A percentile compares a stretch with the other conserved stretches of the same genome.
phyloP scores from a whole-genome alignment of 2,113 vertebrate genomes.

The Morone saxatilis region DNA sequence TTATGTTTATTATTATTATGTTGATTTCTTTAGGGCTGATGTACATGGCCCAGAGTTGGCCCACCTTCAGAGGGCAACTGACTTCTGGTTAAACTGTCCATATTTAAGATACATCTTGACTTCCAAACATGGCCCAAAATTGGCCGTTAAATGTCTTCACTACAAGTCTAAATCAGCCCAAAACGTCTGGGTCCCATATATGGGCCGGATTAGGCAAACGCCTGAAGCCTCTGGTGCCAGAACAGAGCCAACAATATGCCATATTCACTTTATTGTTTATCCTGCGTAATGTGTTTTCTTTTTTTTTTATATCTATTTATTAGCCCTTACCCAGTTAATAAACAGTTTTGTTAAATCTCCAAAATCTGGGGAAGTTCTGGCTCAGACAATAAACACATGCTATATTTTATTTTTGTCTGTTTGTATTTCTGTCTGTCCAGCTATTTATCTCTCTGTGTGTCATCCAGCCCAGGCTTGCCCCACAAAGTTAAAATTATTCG shows the following conservation, averaged over 20 bases:
- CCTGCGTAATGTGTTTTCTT: not conserved
- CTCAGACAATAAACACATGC: not conserved
- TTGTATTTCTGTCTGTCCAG: not conserved
- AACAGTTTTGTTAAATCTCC: not conserved
- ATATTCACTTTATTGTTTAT: not conserved
- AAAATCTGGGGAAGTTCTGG: not conserved
- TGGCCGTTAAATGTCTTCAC: not conserved
- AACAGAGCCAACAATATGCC: not conserved
- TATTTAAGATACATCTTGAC: too few species aligned
- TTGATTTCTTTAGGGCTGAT: not conserved
- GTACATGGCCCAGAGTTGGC: not conserved
- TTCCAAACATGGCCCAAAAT: not conserved
- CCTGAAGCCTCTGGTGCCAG: not conserved
- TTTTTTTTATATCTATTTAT: not conserved
- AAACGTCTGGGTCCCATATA: not conserved
- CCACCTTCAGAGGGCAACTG: not conserved
- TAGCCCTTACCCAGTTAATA: too few species aligned
- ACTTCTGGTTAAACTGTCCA: not conserved
- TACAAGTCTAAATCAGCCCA: not conserved
- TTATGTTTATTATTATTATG: too few species aligned
- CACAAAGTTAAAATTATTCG: slow-evolving; percentile 64
- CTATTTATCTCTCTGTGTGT: slow-evolving; percentile 10
- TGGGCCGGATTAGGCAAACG: not conserved
- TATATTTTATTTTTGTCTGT: not conserved
- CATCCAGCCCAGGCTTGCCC: slow-evolving; percentile 60